These are phyloP conservation scores for Eucera pruinosa DNA, from an alignment of 2,888 invertebrate species.

Conservation along the genomic window DNA sequence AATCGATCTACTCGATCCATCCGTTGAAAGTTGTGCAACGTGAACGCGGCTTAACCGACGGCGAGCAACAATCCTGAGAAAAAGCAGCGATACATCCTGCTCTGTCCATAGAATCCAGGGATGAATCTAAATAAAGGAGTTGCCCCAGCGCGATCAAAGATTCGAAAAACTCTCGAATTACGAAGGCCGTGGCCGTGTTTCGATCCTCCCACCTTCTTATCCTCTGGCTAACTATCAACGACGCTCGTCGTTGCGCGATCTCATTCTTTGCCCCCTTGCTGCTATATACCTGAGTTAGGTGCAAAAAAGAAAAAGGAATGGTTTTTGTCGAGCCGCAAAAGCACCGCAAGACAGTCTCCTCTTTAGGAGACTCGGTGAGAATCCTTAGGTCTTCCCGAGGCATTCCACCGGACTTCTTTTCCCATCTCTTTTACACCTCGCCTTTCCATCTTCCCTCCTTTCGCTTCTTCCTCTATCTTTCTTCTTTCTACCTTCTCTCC, in stretches of 20 bases:
- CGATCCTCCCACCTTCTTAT: slow-evolving; percentile 32
- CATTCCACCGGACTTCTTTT: slow-evolving; percentile 39
- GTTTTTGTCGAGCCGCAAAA: slow-evolving; percentile 56
- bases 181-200: slow-evolving; percentile 45
- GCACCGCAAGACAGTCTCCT: slow-evolving; percentile 38
- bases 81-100: slow-evolving; percentile 58
- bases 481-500: slow-evolving; percentile 31
- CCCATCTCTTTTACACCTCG: slow-evolving; percentile 18
- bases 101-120: slow-evolving; percentile 52
- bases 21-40: too few relatives aligned
- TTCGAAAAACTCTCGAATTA: slow-evolving; percentile 73
- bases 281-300: slow-evolving; percentile 18
- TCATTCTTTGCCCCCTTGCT: slow-evolving; percentile 8
- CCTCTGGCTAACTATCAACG: slow-evolving; percentile 26
- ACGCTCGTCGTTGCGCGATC: slow-evolving; percentile 34
- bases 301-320: slow-evolving; percentile 40
- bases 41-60: too few relatives aligned
- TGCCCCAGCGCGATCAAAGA: slow-evolving; percentile 50
- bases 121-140: slow-evolving; percentile 51
- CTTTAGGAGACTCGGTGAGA: slow-evolving; percentile 28
- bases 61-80: not conserved
- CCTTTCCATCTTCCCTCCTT: slow-evolving; percentile 22
- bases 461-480: slow-evolving; percentile 29
- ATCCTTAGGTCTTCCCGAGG: slow-evolving; percentile 44
- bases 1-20: too few relatives aligned